Base-by-base conservation (phyloP, 2,797 vertebrate genomes). In the Chrysocyon brachyurus region DNA sequence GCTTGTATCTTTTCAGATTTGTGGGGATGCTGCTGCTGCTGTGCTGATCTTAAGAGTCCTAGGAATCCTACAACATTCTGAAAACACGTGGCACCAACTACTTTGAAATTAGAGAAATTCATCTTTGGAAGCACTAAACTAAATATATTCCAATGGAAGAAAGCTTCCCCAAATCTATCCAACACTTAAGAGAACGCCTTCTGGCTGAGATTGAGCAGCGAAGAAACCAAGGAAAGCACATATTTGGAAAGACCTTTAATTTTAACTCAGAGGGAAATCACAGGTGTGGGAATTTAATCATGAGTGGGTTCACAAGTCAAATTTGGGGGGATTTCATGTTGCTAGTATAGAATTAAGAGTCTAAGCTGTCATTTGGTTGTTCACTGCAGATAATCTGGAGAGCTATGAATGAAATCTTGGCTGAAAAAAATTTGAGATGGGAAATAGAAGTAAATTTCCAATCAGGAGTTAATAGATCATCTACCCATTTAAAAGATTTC, bases 401-500 rank as follows among this genome's bases (percentile, higher is more conserved):
- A 68, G 22, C 54, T 57, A 73, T 14, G 66, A 70, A 81, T 64
- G 73, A 63, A 33, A 70, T 8, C 12, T 84, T 52, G 64, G 33
- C 36, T 73, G 57, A 95, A 59, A 79, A 91, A 83, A 82, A 66
- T 75, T n/a, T 88, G 52, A 81, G 28, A 83, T 73, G 56, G 64
- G 33, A 84, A 92, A 94, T 11, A 11, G 86, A 93, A 89, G 33
- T 63, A 52, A 93, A 91, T 59, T 85, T 91, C 33, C n/a, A 75
- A 24, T 22, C 52, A 72, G 4, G 26, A 64, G 70, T 90, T 94
- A 72, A 73, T 54, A 77, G 59, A 11, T 95, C 49, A 64, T 33
- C 24, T 46, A 83, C 33, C 19, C 63, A 94, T 90, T 90, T 92
- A 82, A 94, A 90, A 95, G 17, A 36, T 54, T 90, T 93, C 46